These are phyloP conservation scores for Coelopa pilipes DNA, from an alignment of 2,888 invertebrate species.

Conservation along the genomic window DNA sequence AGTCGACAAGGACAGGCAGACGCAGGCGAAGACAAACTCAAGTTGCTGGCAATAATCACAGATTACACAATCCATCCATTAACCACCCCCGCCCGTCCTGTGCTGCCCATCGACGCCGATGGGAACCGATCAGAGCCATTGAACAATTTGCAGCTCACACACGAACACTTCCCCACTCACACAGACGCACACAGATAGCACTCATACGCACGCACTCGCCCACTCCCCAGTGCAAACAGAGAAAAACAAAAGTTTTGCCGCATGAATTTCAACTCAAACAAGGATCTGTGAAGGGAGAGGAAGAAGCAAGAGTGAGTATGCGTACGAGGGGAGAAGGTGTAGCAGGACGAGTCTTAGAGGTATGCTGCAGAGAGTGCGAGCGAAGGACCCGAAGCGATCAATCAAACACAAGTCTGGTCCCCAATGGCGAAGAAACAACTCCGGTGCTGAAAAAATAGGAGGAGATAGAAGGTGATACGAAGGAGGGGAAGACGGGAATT, in stretches of 20 bases:
- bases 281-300: no score
- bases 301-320: no score
- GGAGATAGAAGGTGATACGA: neutral
- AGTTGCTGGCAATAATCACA: slow-evolving; percentile 45
- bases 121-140: slow-evolving; percentile 36
- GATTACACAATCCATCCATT: slow-evolving; percentile 53
- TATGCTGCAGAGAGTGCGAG: no score
- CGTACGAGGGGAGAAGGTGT: slow-evolving; percentile 21
- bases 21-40: no score
- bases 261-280: slow-evolving; percentile 21
- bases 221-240: neutral
- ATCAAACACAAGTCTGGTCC: slow-evolving; percentile 40
- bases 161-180: neutral
- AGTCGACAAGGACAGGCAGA: no score
- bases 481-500: neutral
- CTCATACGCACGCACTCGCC: neutral
- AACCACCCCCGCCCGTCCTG: slow-evolving; percentile 35
- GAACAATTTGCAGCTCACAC: slow-evolving; percentile 46
- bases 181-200: neutral
- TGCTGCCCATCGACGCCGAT: no score
- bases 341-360: no score
- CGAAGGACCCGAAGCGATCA: slow-evolving; percentile 36
- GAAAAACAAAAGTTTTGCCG: slow-evolving; percentile 19
- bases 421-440: neutral
- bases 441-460: neutral